Conservation (phyloP, 2,797 vertebrate genomes). For the Leptatherina wallacei region DNA sequence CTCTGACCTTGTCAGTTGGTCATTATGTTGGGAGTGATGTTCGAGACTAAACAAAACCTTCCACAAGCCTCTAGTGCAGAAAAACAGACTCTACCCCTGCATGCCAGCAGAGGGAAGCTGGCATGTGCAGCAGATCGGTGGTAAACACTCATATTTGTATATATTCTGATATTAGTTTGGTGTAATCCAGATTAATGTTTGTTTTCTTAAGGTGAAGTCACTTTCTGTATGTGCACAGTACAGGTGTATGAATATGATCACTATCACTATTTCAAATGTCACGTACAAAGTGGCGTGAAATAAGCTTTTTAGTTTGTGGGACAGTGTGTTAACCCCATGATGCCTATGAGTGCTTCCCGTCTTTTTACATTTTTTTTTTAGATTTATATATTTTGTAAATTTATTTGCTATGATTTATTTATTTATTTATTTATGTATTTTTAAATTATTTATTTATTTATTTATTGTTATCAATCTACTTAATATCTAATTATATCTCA, state of each 20-base stretch:
- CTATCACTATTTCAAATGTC: too few species aligned
- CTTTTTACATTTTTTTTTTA: too few species aligned
- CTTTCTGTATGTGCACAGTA: background rate
- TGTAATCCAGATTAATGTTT: background rate
- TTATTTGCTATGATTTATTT: too few species aligned
- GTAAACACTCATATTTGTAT: background rate
- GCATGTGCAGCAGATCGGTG: background rate
- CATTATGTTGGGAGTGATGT: slow-evolving; percentile 2
- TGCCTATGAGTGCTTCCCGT: too few species aligned
- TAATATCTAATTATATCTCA: too few species aligned
- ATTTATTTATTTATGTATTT: too few species aligned
- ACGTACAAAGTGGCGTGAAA: too few species aligned
- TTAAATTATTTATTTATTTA: background rate
- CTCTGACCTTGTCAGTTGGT: slow-evolving; percentile 20
- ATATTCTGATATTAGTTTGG: background rate
- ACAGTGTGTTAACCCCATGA: too few species aligned
- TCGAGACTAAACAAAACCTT: slow-evolving; percentile 18
- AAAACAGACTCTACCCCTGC: background rate
- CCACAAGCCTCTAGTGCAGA: background rate
- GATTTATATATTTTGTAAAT: too few species aligned
- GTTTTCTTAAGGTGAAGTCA: background rate
- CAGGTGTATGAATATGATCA: background rate
- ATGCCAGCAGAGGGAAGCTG: too few species aligned
- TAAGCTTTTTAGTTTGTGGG: too few species aligned
- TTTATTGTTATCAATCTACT: background rate